Percentiles rank a stretch among this genome's conserved stretches.
These are phyloP conservation scores for Orchesella flavescens DNA, from an alignment of 2,888 invertebrate species.

Conservation along the genomic window DNA sequence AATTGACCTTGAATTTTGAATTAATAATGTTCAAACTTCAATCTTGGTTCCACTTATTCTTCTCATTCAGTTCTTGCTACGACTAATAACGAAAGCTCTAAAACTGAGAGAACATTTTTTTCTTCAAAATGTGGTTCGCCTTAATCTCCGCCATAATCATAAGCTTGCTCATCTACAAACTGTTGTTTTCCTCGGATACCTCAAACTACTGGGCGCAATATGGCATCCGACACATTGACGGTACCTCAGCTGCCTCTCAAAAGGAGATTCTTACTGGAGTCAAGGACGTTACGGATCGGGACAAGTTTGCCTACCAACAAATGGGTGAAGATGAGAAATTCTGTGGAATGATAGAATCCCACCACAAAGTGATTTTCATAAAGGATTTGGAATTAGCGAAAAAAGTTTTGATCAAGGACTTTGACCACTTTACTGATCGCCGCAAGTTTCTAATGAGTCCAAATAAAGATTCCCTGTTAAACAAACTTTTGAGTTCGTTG, in stretches of 20 bases:
- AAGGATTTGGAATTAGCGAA: conserved; percentile 53
- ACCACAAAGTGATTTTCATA: conserved; percentile 5
- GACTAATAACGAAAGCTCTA: no score
- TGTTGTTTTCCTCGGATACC: not conserved
- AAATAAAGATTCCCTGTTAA: not conserved
- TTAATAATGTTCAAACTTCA: no score
- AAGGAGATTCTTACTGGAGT: conserved; percentile 14
- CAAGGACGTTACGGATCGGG: not conserved
- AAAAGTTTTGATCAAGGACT: conserved; percentile 58
- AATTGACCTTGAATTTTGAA: no score
- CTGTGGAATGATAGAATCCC: conserved; percentile 22
- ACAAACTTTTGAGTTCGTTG: not conserved
- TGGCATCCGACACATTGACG: conserved; percentile 38
- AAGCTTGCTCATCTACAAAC: no score
- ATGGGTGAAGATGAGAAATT: conserved; percentile 12
- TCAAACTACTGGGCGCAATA: conserved; percentile 22
- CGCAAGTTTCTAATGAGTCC: conserved; percentile 34
- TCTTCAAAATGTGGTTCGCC: no score
- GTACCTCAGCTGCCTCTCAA: not conserved
- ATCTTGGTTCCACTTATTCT: no score
- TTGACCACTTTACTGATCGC: conserved; percentile 61
- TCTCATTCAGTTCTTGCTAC: no score
- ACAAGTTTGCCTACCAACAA: conserved; percentile 15
- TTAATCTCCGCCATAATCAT: no score
- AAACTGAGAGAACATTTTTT: no score